Evolutionary conservation across 2,888 invertebrate species (phyloP), one percentile per base, ranked within the genome.

Genomic region (Dasysyrphus albostriatus): DNA sequence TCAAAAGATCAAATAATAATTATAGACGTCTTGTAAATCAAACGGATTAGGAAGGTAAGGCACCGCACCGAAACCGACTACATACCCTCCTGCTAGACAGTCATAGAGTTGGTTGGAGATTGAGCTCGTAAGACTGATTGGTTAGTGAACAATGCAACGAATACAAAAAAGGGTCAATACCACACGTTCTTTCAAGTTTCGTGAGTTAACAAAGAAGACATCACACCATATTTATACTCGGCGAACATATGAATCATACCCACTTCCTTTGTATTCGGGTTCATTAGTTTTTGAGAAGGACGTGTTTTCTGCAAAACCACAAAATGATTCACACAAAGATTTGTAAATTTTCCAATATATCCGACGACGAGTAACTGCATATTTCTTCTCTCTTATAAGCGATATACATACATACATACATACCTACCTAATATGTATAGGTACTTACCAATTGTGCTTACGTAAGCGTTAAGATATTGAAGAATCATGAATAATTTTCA

Each of bases 261-360:
- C 12, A 58, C 65, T 72, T 87, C 83, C 87, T 83, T 87, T 87
- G 87, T 87, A 58, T 65, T 56, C 49, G 54, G 32, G 61, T 67
- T 59, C 24, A 54, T 76, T 76, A 54, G 54, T 69, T 76, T 81
- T 73, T 34, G 69, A 63, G 67, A 83, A 87, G 85, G 85, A 73
- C 54, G 63, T 70, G 39, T 47, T 72, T 54, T 83, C 75, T 74
- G 70, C 65, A 47, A 67, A 85, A 79, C 87, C 87, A 72, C 87
- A 67, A 59, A 67, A 79, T 87, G 87, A 87, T 79, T 87, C 87
- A 87, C 74, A 54, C 37, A 39, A 0, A 51, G 51, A 24, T 54
- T 39, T 47, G 34, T 47, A 10, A 3, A 24, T 51, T 24, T 14
- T 69, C 14, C 51, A 51, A 42, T 14, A 32, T 49, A 32, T 7